These are phyloP conservation scores for Pungitius pungitius DNA, from an alignment of 2,113 vertebrate genomes.

Conservation along the genomic window DNA sequence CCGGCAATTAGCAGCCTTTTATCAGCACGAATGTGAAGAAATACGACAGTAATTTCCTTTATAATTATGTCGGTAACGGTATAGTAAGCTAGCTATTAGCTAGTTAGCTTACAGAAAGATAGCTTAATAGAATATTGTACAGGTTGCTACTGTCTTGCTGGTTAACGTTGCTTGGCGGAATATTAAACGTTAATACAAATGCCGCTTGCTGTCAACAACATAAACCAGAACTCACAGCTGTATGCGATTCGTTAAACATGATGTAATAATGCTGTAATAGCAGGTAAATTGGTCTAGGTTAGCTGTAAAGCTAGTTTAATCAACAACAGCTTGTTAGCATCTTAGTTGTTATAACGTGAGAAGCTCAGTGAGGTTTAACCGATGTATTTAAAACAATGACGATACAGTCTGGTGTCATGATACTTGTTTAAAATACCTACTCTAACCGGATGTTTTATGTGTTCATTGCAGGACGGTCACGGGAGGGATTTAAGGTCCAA, in stretches of 20 bases:
- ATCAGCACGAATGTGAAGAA: background rate
- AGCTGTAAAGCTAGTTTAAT: constrained; percentile 36
- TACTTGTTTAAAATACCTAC: background rate
- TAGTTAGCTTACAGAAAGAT: constrained; percentile 56
- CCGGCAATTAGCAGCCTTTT: background rate
- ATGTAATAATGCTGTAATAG: constrained; percentile 6
- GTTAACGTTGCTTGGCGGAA: background rate
- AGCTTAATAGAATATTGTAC: constrained; percentile 38
- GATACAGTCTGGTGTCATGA: background rate
- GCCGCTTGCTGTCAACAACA: background rate
- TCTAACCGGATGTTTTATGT: constrained; percentile 7
- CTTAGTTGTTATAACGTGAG: background rate
- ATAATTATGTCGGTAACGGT: constrained; percentile 39
- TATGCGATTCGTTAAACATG: background rate
- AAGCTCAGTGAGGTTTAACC: background rate
- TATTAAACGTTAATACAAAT: background rate
- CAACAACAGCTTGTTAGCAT: constrained; percentile 54
- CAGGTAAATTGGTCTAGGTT: constrained; percentile 17
- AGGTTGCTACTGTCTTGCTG: constrained; percentile 26
- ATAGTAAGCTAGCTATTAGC: constrained; percentile 55
- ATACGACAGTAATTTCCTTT: background rate
- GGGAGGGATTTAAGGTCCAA: constrained; percentile 54
- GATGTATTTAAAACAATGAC: background rate
- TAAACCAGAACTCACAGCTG: background rate
- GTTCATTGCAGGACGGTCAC: constrained; percentile 51